phyloP scores from a whole-genome alignment of 2,113 vertebrate genomes.

The Notiomystis cincta region DNA sequence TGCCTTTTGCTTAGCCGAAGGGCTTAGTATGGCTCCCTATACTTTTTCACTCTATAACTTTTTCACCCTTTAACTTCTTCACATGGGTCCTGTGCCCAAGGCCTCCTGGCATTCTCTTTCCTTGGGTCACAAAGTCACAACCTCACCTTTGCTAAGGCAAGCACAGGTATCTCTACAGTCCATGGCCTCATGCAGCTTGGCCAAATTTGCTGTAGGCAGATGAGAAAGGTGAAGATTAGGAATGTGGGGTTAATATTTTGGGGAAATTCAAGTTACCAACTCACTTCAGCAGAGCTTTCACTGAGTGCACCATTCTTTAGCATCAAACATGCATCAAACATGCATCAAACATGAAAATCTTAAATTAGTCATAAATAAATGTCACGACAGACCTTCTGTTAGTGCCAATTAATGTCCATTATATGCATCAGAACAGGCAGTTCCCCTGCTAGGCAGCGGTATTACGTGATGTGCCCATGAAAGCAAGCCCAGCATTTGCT shows the following conservation, averaged over 20 bases:
- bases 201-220: neutral
- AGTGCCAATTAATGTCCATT: neutral
- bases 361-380: neutral
- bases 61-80: neutral
- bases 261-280: neutral
- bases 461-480: neutral
- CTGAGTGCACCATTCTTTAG: neutral
- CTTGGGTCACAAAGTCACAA: neutral
- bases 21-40: neutral
- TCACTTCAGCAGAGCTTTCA: neutral
- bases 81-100: neutral
- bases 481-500: neutral
- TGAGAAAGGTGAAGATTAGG: neutral
- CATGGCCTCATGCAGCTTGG: neutral
- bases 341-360: too few relatives aligned
- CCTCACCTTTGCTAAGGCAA: neutral
- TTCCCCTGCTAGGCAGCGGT: neutral
- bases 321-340: neutral
- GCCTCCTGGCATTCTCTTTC: neutral
- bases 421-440: neutral
- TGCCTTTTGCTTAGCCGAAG: neutral
- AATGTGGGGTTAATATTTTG: neutral
- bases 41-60: neutral
- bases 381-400: neutral
- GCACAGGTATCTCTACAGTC: neutral